Evolutionary conservation across 2,797 vertebrate species (phyloP).

Genomic region (Gallinago stenura): DNA sequence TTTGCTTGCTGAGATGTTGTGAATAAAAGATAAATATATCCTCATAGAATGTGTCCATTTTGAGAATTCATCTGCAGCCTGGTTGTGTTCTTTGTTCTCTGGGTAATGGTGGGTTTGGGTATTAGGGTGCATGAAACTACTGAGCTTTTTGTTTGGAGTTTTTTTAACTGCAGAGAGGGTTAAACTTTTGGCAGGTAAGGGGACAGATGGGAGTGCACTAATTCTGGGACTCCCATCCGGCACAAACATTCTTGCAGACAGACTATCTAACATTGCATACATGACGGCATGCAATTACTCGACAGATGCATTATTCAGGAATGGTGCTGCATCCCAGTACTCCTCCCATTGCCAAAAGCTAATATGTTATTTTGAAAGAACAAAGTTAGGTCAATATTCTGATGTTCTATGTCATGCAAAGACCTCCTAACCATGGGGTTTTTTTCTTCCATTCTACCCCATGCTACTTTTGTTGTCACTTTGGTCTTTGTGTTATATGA

Average conservation of each 20-base stretch:
- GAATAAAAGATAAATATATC: neutral
- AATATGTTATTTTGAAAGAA: neutral
- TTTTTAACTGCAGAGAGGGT: neutral
- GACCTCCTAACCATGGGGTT: neutral
- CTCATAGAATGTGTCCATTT: neutral
- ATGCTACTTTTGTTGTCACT: neutral
- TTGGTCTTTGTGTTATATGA: neutral
- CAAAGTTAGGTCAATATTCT: neutral
- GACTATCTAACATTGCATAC: neutral
- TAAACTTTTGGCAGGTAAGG: neutral
- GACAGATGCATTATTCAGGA: neutral
- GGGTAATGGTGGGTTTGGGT: neutral
- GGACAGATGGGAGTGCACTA: neutral
- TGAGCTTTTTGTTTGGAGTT: neutral
- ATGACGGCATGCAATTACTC: neutral
- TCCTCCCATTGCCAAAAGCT: neutral
- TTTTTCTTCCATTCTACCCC: neutral
- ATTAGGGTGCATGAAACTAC: neutral
- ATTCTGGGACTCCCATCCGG: neutral
- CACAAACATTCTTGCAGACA: neutral
- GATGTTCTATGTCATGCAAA: neutral
- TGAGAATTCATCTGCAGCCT: neutral
- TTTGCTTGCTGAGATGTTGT: constrained; percentile 1
- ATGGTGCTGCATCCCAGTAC: neutral
- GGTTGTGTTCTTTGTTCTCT: neutral